Evolutionary conservation across 2,888 invertebrate species (phyloP).

Genomic region (Lomographa bimaculata): DNA sequence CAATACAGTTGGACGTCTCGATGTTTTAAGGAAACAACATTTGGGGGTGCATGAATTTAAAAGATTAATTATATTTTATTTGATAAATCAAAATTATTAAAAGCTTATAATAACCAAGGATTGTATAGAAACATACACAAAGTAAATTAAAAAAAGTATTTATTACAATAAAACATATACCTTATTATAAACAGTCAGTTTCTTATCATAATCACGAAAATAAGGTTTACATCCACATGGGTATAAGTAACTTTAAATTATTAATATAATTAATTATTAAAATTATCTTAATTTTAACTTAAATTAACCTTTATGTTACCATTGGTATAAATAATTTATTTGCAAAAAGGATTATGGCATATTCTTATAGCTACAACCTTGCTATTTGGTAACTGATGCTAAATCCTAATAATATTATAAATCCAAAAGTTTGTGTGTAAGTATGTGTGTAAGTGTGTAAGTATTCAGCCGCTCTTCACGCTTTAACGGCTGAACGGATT

Average conservation of each 20-base stretch:
- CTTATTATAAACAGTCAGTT: conserved; percentile 34
- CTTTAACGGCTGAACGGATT: too few species aligned
- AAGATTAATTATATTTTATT: too few species aligned
- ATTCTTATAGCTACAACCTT: conserved; percentile 23
- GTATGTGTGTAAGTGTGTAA: too few species aligned
- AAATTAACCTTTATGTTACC: not conserved
- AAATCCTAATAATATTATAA: too few species aligned
- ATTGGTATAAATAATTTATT: conserved; percentile 3
- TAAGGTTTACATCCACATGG: not conserved
- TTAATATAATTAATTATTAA: not conserved
- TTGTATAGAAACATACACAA: too few species aligned
- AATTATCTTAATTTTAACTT: not conserved
- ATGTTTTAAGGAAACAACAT: too few species aligned
- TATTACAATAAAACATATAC: conserved; percentile 1
- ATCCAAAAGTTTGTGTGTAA: too few species aligned
- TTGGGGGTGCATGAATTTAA: too few species aligned
- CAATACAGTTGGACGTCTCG: too few species aligned
- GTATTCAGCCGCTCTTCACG: too few species aligned
- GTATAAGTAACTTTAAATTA: not conserved
- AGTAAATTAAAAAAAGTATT: not conserved
- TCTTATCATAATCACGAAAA: conserved; percentile 27
- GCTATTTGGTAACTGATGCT: conserved; percentile 43
- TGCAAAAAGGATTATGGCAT: conserved; percentile 26
- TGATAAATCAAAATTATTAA: too few species aligned
- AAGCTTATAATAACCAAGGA: too few species aligned